These are phyloP conservation scores for Caenorhabditis sp. DNA, from an alignment of 2,888 invertebrate genomes.

Conservation along the genomic window DNA sequence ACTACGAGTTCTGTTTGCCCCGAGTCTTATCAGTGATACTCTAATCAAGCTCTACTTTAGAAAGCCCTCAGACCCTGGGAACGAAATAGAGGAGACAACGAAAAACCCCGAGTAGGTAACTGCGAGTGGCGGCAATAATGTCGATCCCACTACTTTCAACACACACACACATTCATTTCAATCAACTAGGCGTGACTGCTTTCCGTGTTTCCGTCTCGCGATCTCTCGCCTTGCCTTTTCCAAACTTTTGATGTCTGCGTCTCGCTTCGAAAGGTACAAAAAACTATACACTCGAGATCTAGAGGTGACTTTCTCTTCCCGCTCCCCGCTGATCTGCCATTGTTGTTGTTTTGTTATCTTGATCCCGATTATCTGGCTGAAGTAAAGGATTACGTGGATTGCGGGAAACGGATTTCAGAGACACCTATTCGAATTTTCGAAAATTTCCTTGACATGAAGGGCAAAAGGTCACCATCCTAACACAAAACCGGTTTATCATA, in stretches of 20 bases:
- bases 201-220: constrained; percentile 13
- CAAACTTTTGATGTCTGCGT: constrained; percentile 23
- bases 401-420: constrained; percentile 2
- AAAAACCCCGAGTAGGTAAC: constrained; percentile 23
- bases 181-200: constrained; percentile 59
- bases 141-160: constrained; percentile 37
- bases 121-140: constrained; percentile 2
- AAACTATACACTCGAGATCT: constrained; percentile 2
- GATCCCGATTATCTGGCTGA: constrained; percentile 20
- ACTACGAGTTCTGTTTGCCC: too few relatives aligned
- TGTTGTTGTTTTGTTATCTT: constrained; percentile 46
- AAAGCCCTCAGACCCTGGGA: neutral
- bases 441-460: too few relatives aligned
- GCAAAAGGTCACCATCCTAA: constrained; percentile 17
- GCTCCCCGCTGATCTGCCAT: constrained; percentile 3
- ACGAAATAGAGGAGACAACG: neutral
- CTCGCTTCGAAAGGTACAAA: constrained; percentile 14
- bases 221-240: neutral
- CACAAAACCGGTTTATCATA: constrained; percentile 32
- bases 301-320: constrained; percentile 21
- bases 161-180: constrained; percentile 38
- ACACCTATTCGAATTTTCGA: neutral
- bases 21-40: too few relatives aligned
- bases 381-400: constrained; percentile 6
- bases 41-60: too few relatives aligned